Percentiles rank a stretch among this genome's conserved stretches.
phyloP scores from a whole-genome alignment of 2,888 invertebrate genomes.

The Mechanitis mazaeus region DNA sequence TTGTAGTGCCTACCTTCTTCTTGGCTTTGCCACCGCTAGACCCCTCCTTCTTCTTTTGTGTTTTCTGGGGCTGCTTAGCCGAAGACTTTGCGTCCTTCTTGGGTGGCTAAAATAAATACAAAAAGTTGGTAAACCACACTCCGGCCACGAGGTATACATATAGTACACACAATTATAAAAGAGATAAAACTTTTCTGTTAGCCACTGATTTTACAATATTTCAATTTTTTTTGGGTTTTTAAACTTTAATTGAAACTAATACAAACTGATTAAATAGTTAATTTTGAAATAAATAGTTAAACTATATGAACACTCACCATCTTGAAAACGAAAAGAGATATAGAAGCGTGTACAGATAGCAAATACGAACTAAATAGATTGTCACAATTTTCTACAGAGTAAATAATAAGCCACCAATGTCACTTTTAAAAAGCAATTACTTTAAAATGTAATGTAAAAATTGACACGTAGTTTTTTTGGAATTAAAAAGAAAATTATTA shows the following conservation, averaged over 20 bases:
- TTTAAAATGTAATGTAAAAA: no score
- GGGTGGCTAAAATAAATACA: conserved; percentile 84
- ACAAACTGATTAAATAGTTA: not conserved
- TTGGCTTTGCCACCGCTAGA: conserved; percentile 96
- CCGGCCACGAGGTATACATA: conserved; percentile 63
- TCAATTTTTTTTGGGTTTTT: not conserved
- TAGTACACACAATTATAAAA: not conserved
- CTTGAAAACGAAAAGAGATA: conserved; percentile 69
- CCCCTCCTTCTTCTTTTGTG: conserved; percentile 97
- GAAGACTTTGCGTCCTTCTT: conserved; percentile 95
- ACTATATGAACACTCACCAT: conserved; percentile 59
- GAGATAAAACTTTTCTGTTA: not conserved
- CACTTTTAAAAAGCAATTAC: not conserved
- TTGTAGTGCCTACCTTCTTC: conserved; percentile 85
- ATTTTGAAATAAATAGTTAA: not conserved
- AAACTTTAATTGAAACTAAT: conserved; percentile 2
- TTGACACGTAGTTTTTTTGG: no score
- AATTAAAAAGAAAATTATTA: no score
- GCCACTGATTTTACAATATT: conserved; percentile 7
- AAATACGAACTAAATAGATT: not conserved
- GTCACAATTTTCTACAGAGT: not conserved
- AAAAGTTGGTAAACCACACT: conserved; percentile 40
- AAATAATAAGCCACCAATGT: not conserved
- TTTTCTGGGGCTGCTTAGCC: conserved; percentile 94
- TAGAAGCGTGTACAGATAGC: conserved; percentile 27